A percentile compares a stretch with the other conserved stretches of the same genome.
phyloP scores from a whole-genome alignment of 2,797 vertebrate species.

The Phataginus tetradactyla region DNA sequence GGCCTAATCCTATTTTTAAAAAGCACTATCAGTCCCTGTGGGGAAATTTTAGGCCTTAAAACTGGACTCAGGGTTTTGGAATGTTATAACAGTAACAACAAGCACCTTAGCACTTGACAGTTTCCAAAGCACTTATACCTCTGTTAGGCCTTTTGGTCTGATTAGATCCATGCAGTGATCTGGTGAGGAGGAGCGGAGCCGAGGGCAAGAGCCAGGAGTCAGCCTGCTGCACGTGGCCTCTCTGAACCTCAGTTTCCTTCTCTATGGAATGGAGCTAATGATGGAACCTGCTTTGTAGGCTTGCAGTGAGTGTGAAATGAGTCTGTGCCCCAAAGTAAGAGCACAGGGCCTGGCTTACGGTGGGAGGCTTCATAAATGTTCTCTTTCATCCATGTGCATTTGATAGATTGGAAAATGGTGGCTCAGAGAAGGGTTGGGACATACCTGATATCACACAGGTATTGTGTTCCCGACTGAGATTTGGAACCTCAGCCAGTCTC shows the following conservation, averaged over 20 bases:
- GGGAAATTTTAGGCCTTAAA: neutral
- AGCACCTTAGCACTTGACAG: rapidly evolving
- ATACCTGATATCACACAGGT: neutral
- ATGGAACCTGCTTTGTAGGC: neutral
- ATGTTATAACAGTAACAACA: rapidly evolving
- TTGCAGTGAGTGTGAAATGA: neutral
- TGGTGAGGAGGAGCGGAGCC: rapidly evolving
- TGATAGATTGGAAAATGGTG: neutral
- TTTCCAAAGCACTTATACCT: neutral
- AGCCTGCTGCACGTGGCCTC: neutral
- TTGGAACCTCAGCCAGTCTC: neutral
- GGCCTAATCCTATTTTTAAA: neutral
- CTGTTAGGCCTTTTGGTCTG: neutral
- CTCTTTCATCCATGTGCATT: rapidly evolving
- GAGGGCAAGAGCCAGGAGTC: rapidly evolving
- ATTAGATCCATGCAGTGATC: rapidly evolving
- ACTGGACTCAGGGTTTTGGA: neutral
- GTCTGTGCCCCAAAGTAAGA: rapidly evolving
- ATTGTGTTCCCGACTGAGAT: neutral
- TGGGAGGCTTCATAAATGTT: neutral
- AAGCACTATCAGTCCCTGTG: neutral
- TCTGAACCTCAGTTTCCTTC: neutral
- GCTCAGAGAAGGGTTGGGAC: neutral
- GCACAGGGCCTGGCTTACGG: neutral
- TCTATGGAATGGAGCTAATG: neutral